A percentile compares a stretch with the other conserved stretches of the same genome.
Evolutionary conservation across 2,797 vertebrate species (phyloP).

Genomic region (Schizothorax lantsangensis): DNA sequence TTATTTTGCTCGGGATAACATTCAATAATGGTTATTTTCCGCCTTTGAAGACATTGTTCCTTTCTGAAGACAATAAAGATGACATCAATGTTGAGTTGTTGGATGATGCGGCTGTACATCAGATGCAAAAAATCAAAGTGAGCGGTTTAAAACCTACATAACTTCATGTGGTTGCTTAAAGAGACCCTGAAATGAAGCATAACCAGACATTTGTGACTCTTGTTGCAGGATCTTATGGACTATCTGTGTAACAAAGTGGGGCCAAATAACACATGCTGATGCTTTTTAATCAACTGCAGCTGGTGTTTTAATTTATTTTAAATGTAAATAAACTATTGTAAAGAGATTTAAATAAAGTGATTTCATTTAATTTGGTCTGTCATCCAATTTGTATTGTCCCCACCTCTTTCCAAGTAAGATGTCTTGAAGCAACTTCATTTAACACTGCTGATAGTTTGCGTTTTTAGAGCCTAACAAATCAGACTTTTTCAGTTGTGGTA

Average conservation of each 20-base stretch:
- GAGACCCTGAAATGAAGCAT: neutral
- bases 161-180: neutral
- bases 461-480: neutral
- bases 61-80: conserved; percentile 80
- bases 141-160: conserved; percentile 33
- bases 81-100: conserved; percentile 80
- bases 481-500: neutral
- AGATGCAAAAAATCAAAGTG: conserved; percentile 84
- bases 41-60: conserved; percentile 74
- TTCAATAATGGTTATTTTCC: neutral
- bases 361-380: neutral
- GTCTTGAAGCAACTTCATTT: neutral
- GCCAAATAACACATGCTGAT: conserved; percentile 54
- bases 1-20: too few relatives aligned
- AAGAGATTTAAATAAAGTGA: neutral
- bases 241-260: conserved; percentile 66
- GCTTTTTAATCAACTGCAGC: neutral
- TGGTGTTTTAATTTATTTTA: neutral
- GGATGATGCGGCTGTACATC: conserved; percentile 80
- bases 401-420: neutral
- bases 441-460: neutral
- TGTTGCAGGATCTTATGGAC: conserved; percentile 73
- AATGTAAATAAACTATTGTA: neutral
- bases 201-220: neutral
- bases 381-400: neutral